phyloP scores from a whole-genome alignment of 2,797 vertebrate species.

The Serranus cabrilla region DNA sequence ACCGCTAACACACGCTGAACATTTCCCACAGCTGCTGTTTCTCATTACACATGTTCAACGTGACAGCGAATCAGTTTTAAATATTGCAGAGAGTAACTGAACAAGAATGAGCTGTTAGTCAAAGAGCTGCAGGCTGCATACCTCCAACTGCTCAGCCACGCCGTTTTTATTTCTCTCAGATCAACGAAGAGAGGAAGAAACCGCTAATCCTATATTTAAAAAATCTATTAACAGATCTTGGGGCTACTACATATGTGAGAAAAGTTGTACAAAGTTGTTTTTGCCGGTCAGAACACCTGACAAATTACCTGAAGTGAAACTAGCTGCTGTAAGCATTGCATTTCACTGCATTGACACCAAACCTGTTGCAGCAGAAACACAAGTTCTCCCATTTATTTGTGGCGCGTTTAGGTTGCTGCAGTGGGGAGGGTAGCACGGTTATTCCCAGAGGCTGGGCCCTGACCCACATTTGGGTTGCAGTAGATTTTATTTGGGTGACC shows the following conservation, averaged over 20 bases:
- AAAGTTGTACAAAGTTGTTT: background rate
- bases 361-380: too few relatives aligned
- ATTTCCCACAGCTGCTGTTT: background rate
- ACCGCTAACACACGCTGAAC: background rate
- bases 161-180: background rate
- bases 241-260: background rate
- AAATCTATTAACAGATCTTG: background rate
- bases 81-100: background rate
- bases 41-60: background rate
- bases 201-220: too few relatives aligned
- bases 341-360: too few relatives aligned
- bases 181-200: too few relatives aligned
- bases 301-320: background rate
- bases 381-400: too few relatives aligned
- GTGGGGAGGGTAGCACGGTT: too few relatives aligned
- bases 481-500: too few relatives aligned
- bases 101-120: background rate
- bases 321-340: background rate
- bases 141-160: background rate
- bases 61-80: background rate
- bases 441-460: too few relatives aligned
- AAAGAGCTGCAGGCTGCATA: slow-evolving; percentile 2
- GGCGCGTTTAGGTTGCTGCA: too few relatives aligned
- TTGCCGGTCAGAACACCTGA: background rate
- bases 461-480: too few relatives aligned